These are phyloP conservation scores for Platysteira castanea DNA, from an alignment of 2,113 vertebrate genomes.

Conservation along the genomic window DNA sequence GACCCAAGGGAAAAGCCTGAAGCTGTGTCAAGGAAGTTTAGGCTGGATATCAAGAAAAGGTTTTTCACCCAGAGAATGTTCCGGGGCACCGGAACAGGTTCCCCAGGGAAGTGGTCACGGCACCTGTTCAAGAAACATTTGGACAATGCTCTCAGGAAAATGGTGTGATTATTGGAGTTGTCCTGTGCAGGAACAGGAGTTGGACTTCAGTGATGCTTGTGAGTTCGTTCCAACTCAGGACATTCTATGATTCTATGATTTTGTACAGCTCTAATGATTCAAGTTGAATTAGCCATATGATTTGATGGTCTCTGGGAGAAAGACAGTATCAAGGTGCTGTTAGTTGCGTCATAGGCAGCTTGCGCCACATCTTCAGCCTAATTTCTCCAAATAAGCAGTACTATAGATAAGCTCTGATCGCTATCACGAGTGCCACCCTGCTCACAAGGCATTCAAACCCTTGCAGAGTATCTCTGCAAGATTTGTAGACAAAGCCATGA, in stretches of 20 bases:
- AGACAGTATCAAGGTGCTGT: neutral
- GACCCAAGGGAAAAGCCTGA: neutral
- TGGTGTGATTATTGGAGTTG: neutral
- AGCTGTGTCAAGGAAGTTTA: neutral
- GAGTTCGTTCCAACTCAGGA: neutral
- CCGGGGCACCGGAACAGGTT: neutral
- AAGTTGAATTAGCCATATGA: neutral
- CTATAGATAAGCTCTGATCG: neutral
- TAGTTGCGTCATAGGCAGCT: neutral
- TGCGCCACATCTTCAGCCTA: rapidly evolving
- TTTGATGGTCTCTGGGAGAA: neutral
- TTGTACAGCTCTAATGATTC: neutral
- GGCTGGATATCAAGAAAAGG: neutral
- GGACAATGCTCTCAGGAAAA: neutral
- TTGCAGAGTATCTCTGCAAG: neutral
- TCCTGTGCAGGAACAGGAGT: neutral
- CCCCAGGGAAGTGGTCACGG: neutral
- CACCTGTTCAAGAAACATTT: neutral
- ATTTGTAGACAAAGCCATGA: neutral
- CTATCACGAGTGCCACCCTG: neutral
- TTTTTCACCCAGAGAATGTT: neutral
- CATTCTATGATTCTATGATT: neutral
- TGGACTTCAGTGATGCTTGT: rapidly evolving
- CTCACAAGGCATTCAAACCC: neutral
- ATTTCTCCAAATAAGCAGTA: neutral